These are phyloP conservation scores for Paramormyrops hopkinsi DNA, from an alignment of 2,797 vertebrate species.

Conservation along the genomic window DNA sequence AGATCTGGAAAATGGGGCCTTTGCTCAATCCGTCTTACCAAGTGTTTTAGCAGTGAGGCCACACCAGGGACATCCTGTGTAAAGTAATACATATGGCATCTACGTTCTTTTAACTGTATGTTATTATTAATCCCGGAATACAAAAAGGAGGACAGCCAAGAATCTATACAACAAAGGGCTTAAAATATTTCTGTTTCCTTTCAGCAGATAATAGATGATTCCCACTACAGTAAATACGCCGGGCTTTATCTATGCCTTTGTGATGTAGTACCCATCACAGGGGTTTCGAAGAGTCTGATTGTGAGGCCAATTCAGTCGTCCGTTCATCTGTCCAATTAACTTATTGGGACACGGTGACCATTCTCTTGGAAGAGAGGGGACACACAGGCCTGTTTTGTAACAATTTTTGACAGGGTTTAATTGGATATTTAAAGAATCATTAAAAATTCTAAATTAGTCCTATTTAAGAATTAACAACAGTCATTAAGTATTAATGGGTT, in stretches of 20 bases:
- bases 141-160: not conserved
- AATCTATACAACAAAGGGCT: slow-evolving; percentile 14
- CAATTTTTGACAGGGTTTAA: slow-evolving; percentile 79
- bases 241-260: slow-evolving; percentile 21
- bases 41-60: not conserved
- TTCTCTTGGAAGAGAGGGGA: slow-evolving; percentile 34
- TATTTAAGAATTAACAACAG: slow-evolving; percentile 83
- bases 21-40: not conserved
- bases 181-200: slow-evolving; percentile 6
- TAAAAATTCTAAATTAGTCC: slow-evolving; percentile 84
- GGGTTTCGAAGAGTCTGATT: slow-evolving; percentile 25
- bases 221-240: slow-evolving; percentile 22
- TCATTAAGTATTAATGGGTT: slow-evolving; percentile 92
- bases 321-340: slow-evolving; percentile 30
- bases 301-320: slow-evolving; percentile 16
- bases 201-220: slow-evolving; percentile 29
- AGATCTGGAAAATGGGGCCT: not conserved
- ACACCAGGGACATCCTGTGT: not conserved
- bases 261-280: slow-evolving; percentile 6
- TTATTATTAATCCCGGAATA: not conserved
- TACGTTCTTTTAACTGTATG: not conserved
- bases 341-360: slow-evolving; percentile 25
- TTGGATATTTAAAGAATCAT: slow-evolving; percentile 84
- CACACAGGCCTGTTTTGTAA: slow-evolving; percentile 45
- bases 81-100: not conserved